Conservation (phyloP, 2,797 vertebrate genomes). For the Paedocypris micromegethes region DNA sequence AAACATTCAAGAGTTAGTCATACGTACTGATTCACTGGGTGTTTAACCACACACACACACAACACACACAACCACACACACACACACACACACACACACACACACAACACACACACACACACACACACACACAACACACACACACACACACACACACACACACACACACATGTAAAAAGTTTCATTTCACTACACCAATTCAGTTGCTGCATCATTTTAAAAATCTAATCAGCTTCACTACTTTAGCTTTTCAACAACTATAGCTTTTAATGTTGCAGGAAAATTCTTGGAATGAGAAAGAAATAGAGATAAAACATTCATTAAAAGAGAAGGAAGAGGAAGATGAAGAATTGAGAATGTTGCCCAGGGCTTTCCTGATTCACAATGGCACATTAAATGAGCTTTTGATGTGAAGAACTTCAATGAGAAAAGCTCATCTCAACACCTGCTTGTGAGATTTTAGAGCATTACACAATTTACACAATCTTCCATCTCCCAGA, state of each 20-base stretch:
- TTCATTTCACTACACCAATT: too few species aligned
- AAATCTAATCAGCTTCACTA: neutral
- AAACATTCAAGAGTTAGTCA: conserved; percentile 28
- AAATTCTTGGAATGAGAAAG: too few species aligned
- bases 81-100: conserved; percentile 26
- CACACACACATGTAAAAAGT: too few species aligned
- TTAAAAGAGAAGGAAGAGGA: conserved; percentile 24
- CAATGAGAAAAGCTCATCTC: conserved; percentile 66
- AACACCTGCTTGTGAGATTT: conserved; percentile 73
- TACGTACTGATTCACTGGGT: conserved; percentile 37
- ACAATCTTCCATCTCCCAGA: conserved; percentile 58
- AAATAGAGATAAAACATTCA: too few species aligned
- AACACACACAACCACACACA: conserved; percentile 8
- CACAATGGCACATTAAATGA: conserved; percentile 74
- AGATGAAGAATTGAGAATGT: conserved; percentile 51
- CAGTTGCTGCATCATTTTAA: too few species aligned
- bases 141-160: too few species aligned
- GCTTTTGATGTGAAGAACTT: conserved; percentile 68
- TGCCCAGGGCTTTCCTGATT: conserved; percentile 61
- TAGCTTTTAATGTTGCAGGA: neutral
- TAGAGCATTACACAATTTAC: conserved; percentile 75
- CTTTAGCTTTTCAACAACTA: conserved; percentile 10
- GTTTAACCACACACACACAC: conserved; percentile 31
- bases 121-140: neutral
- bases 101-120: neutral